Base-by-base conservation (phyloP, 2,888 invertebrate genomes). In the Formica aserva region DNA sequence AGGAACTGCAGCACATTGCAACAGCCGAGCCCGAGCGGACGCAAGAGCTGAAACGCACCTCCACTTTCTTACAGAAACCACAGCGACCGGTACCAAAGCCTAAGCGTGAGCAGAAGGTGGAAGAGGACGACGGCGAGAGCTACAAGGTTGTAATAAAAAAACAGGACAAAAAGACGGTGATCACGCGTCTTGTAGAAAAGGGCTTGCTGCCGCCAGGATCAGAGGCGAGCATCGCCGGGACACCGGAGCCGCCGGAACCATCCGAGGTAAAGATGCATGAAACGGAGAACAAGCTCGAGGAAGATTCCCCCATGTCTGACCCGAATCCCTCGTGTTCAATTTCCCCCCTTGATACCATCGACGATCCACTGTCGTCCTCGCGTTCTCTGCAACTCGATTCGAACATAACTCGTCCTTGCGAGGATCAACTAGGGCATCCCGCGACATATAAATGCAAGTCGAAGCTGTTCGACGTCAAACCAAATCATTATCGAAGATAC, bases 51-150 rank as follows among this genome's bases (percentile, higher is more conserved):
- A 93, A 92, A 60, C 93, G 92, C 15, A 92, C 90, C 95, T 97
- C 98, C 4, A 97, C 97, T 45, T 98, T 98, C 92, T 93, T 98
- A 85, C 97, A 97, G 94, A 97, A 97, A 91, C 98, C 98, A 0
- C 96, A 96, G 89, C 95, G 97, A 29, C 97, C 97, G 0, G 96
- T 96, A 87, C 97, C 97, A 0, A 91, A 90, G 71, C 92, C 94
- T 0, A 91, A 90, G 83, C 84, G 85, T 55, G 92, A 94, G 86
- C 75, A 75, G 65, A 74, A 85, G 18, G 8, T 60, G n/a, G 63
- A 84, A 6, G 83, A 85, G 22, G 32, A 41, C 41, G 85, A 82
- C 32, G 82, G 38, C 35, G 93, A 93, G 76, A 83, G 90, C 3
- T 95, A 95, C 86, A 92, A 81, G 66, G 94, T 94, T 55, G 91